phyloP scores from a whole-genome alignment of 1,140 invertebrate genomes.

The Drosophila carrolli region DNA sequence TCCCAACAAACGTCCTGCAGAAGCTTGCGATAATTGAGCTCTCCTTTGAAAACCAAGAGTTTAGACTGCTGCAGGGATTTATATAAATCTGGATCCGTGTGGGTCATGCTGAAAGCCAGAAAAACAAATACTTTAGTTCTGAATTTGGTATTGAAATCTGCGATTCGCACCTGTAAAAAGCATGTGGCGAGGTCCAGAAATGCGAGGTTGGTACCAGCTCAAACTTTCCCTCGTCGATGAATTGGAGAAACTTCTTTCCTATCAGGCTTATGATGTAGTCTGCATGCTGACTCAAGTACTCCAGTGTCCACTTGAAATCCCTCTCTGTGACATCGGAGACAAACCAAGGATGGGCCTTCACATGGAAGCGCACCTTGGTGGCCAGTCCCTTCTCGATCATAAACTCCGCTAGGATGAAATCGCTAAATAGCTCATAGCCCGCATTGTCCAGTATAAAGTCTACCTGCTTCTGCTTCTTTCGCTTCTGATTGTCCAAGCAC shows the following conservation, averaged over 20 bases:
- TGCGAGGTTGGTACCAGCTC: slow-evolving; percentile 86
- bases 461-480: slow-evolving; percentile 57
- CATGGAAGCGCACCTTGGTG: slow-evolving; percentile 91
- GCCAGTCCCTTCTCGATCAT: slow-evolving; percentile 89
- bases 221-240: slow-evolving; percentile 85
- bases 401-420: slow-evolving; percentile 95
- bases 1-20: slow-evolving; percentile 95
- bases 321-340: slow-evolving; percentile 93
- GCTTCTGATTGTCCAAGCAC: slow-evolving; percentile 53
- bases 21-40: slow-evolving; percentile 98
- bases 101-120: slow-evolving; percentile 89
- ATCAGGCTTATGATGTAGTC: slow-evolving; percentile 83
- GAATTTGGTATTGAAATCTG: not conserved
- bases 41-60: slow-evolving; percentile 97
- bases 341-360: slow-evolving; percentile 97
- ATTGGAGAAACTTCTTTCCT: slow-evolving; percentile 86
- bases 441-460: slow-evolving; percentile 97
- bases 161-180: slow-evolving; percentile 85
- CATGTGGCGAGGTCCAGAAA: slow-evolving; percentile 95
- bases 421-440: slow-evolving; percentile 96
- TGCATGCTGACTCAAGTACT: slow-evolving; percentile 84
- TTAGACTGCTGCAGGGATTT: slow-evolving; percentile 88
- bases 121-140: not conserved
- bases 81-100: slow-evolving; percentile 89
- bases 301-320: slow-evolving; percentile 91